phyloP scores from a whole-genome alignment of 1,140 invertebrate species.

The Brachionus angularis region DNA sequence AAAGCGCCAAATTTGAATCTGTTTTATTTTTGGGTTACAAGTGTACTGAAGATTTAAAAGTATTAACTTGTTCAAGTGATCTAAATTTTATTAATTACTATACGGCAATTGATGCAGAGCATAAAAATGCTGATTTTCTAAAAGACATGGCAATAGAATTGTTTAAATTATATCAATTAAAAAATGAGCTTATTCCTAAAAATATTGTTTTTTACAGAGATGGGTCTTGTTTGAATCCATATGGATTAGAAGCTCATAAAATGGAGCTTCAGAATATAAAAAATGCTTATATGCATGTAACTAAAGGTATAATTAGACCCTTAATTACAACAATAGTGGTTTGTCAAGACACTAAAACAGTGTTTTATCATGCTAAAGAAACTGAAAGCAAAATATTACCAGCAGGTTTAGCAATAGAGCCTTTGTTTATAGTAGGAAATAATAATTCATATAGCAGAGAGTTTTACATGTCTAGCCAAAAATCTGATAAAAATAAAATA shows the following conservation, averaged over 20 bases:
- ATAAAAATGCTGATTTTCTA: not conserved
- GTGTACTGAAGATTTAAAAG: not conserved
- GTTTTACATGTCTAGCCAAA: conserved; percentile 13
- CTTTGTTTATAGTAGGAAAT: not conserved
- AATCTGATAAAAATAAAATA: not conserved
- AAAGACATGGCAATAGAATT: conserved; percentile 29
- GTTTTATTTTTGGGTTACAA: not conserved
- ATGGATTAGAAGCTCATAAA: conserved; percentile 34
- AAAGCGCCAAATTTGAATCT: not conserved
- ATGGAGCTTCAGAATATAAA: conserved; percentile 2
- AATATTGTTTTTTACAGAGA: not conserved
- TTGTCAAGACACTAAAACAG: not conserved
- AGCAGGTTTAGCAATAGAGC: not conserved
- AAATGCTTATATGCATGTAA: conserved; percentile 11
- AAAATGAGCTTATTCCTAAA: conserved; percentile 16
- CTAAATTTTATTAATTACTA: conserved; percentile 7
- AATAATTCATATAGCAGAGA: not conserved
- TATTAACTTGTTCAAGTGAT: not conserved
- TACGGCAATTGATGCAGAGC: not conserved
- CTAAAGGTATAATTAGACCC: not conserved
- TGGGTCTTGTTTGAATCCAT: not conserved
- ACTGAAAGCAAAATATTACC: not conserved
- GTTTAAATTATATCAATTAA: conserved; percentile 14
- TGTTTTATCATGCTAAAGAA: not conserved
- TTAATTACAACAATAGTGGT: conserved; percentile 8